Conservation (phyloP, 2,888 invertebrate genomes). For the Diachrysia chrysitis region DNA sequence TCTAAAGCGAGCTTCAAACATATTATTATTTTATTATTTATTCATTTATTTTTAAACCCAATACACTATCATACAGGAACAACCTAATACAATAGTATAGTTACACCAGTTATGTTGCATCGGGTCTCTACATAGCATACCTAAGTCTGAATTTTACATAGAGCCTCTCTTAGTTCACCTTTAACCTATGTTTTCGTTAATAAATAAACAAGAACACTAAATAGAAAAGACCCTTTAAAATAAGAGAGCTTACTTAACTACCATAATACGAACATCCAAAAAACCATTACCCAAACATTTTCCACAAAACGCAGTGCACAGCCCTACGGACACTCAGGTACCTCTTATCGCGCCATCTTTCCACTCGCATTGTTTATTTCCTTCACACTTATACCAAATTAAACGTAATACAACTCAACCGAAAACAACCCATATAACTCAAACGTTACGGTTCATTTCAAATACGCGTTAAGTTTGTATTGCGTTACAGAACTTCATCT, state of each 20-base stretch:
- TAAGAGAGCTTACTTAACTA: constrained; percentile 25
- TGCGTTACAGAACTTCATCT: constrained; percentile 62
- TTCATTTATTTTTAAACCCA: too few relatives aligned
- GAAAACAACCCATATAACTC: constrained; percentile 25
- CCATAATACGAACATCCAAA: constrained; percentile 32
- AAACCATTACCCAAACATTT: constrained; percentile 49
- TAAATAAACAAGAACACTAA: background rate
- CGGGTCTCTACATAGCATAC: too few relatives aligned
- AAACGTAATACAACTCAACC: constrained; percentile 7
- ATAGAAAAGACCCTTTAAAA: constrained; percentile 29
- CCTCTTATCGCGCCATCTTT: constrained; percentile 80
- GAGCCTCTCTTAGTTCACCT: too few relatives aligned
- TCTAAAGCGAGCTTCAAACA: too few relatives aligned
- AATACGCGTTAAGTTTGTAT: constrained; percentile 38
- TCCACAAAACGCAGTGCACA: constrained; percentile 46
- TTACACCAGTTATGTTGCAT: too few relatives aligned
- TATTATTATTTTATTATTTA: too few relatives aligned
- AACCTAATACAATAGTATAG: too few relatives aligned
- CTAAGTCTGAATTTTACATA: too few relatives aligned
- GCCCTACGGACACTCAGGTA: constrained; percentile 74
- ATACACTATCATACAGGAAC: too few relatives aligned
- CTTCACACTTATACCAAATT: constrained; percentile 63
- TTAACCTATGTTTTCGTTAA: background rate
- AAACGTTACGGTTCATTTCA: background rate
- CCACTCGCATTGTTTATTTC: constrained; percentile 74